Evolutionary conservation across 2,113 vertebrate species (phyloP).

Genomic region (Corynorhinus townsendii): DNA sequence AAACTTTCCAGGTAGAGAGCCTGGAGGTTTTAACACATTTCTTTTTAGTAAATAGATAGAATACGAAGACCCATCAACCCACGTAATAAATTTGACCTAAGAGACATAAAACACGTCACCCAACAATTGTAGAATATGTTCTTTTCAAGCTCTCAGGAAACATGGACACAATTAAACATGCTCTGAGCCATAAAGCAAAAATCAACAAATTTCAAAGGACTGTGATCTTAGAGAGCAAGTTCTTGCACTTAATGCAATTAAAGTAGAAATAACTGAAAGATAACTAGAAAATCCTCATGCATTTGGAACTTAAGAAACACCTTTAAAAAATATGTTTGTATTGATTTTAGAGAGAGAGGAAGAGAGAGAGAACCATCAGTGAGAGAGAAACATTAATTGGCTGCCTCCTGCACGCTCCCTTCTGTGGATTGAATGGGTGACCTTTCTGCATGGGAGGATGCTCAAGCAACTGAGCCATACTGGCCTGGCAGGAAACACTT

Average conservation of each 20-base stretch:
- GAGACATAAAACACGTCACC: background rate
- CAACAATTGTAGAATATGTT: background rate
- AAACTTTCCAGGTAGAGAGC: background rate
- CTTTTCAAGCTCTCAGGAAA: background rate
- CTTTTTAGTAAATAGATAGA: background rate
- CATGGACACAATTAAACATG: background rate
- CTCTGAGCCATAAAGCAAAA: background rate
- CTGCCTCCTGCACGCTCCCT: too few species aligned
- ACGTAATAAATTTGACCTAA: background rate
- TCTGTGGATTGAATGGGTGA: too few species aligned
- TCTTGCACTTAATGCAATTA: background rate
- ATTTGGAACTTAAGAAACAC: background rate
- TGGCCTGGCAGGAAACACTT: too few species aligned
- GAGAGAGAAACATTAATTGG: too few species aligned
- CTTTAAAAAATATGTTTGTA: background rate
- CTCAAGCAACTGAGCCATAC: too few species aligned
- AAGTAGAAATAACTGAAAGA: constrained; percentile 15
- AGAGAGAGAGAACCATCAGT: too few species aligned
- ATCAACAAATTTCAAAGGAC: background rate
- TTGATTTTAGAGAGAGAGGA: too few species aligned
- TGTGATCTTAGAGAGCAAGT: background rate
- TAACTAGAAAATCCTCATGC: background rate
- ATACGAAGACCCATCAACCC: background rate
- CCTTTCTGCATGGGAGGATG: too few species aligned
- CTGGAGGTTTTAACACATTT: background rate